Conservation (phyloP, 2,888 invertebrate genomes). For the Heliconius sara region DNA sequence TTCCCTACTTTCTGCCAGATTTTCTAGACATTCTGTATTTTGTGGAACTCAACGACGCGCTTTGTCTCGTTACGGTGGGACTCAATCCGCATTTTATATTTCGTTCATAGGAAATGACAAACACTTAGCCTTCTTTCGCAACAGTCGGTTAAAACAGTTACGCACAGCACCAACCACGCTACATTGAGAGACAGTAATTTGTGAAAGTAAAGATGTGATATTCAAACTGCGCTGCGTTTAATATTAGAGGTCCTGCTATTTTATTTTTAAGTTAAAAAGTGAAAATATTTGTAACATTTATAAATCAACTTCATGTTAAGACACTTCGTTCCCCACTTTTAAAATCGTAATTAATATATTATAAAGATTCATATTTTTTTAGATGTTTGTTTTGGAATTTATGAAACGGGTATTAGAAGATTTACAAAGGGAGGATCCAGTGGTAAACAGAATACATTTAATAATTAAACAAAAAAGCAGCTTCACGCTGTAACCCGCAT, state of each 20-base stretch:
- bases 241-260: background rate
- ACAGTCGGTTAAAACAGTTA: conserved; percentile 22
- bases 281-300: too few relatives aligned
- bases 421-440: too few relatives aligned
- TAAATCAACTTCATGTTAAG: too few relatives aligned
- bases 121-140: background rate
- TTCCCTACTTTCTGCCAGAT: background rate
- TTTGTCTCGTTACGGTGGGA: background rate
- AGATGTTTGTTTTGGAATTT: background rate
- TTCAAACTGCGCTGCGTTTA: background rate
- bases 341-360: too few relatives aligned
- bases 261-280: background rate
- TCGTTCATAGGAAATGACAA: background rate
- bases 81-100: background rate
- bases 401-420: background rate
- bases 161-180: background rate
- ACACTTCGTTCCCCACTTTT: too few relatives aligned
- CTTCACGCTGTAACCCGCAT: too few relatives aligned
- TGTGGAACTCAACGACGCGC: background rate
- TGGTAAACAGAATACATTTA: too few relatives aligned
- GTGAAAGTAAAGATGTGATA: conserved; percentile 28
- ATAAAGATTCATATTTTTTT: background rate
- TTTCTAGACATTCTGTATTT: background rate
- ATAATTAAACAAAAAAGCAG: too few relatives aligned
- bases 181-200: conserved; percentile 18